Evolutionary conservation across 2,797 vertebrate genomes (phyloP), one percentile per base, ranked within the genome.

Genomic region (Heterohyrax brucei): DNA sequence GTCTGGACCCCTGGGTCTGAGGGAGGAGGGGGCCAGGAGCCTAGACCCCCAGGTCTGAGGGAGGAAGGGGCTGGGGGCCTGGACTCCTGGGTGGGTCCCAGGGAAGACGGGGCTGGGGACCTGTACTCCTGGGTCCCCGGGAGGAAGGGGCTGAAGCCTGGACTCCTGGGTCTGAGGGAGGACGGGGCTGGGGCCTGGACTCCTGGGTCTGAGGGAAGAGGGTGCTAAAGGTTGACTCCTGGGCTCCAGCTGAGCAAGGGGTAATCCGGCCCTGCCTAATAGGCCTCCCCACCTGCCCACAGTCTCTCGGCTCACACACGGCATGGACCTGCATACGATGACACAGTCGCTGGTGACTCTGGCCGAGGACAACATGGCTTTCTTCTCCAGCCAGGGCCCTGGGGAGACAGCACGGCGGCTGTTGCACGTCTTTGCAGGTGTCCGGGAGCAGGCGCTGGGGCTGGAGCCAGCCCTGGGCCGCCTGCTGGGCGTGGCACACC

Each of bases 301-400:
- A 98, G 98, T 97, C 91, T 89, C 97, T 0, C 10, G 28, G 28
- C 77, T 92, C 30, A 22, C 95, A 97, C 98, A 98, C 93, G 93
- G n/a, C 96, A 99, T 99, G 99, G 99, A 99, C 97, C 98, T 99
- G 84, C 99, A 97, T 95, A 99, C 99, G 0, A 99, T 99, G 95
- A 99, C 99, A 95, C 98, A 98, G 26, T 98, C 99, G 0, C 97
- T 99, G 76, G 98, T 99, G 96, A 97, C 98, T 0, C 98, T 99
- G 61, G 99, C 99, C 0, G 99, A 99, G 87, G 99, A 99, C 98
- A 99, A 99, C 83, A 98, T 98, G 10, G 53, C 98, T 56, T 99
- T 99, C 98, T 99, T 99, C 98, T 98, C 98, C 0, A 99, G 98
- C 86, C 98, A 98, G 28, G 98, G 98, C 16, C 93, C 98, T 0